Evolutionary conservation across 2,797 vertebrate species (phyloP).

Genomic region (Oophaga sylvatica): DNA sequence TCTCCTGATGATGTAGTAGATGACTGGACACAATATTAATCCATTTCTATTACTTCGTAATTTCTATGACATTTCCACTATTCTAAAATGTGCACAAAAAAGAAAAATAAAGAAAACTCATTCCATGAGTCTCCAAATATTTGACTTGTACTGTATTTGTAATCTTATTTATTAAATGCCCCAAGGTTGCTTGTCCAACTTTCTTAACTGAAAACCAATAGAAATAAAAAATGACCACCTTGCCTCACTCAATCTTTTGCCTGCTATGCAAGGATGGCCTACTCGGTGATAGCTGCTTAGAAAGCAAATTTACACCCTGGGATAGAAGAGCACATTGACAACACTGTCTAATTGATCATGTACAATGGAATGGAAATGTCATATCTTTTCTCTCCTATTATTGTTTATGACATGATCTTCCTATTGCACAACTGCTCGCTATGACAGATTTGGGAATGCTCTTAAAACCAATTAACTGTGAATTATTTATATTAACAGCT

Average conservation of each 20-base stretch:
- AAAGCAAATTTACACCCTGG: slow-evolving; percentile 22
- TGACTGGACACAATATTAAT: not conserved
- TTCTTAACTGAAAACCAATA: not conserved
- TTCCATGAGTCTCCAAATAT: not conserved
- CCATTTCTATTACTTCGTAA: not conserved
- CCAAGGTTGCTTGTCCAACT: not conserved
- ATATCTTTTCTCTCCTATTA: slow-evolving; percentile 19
- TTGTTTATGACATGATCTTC: not conserved
- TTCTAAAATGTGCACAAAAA: not conserved
- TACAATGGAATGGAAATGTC: slow-evolving; percentile 32
- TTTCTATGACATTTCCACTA: not conserved
- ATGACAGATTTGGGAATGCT: slow-evolving; percentile 33
- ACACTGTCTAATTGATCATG: slow-evolving; percentile 39
- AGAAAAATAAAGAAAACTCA: not conserved
- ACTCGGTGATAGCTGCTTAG: slow-evolving; percentile 27
- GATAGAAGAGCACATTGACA: slow-evolving; percentile 28
- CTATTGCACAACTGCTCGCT: slow-evolving; percentile 18
- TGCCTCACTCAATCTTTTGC: not conserved
- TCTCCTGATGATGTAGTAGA: no score
- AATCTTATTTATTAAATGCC: not conserved
- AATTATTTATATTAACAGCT: slow-evolving; percentile 68
- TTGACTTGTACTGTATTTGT: not conserved
- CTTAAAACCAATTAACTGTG: slow-evolving; percentile 62
- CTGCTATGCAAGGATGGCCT: not conserved
- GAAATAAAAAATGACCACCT: not conserved